Evolutionary conservation across 1,140 invertebrate species (phyloP), one percentile per base, ranked within the genome.

Genomic region (Drosophila simulans): DNA sequence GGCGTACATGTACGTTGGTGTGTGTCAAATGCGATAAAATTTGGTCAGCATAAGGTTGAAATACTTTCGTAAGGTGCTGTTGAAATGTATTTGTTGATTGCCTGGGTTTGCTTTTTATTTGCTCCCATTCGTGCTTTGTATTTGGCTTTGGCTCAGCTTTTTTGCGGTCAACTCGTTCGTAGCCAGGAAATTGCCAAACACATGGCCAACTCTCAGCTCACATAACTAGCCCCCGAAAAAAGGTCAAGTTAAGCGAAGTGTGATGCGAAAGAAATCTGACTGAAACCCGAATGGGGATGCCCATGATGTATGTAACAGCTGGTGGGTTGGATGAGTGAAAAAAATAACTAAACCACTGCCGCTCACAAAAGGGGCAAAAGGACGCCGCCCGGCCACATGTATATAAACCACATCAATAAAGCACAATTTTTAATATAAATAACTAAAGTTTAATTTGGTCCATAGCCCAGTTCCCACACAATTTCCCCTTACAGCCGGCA

Each of bases 21-120:
- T 48, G 58, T 88, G 84, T 88, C 84, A 89, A 74, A 84, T 80
- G 77, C 76, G 85, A 88, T 89, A 88, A 88, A 88, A 88, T 88
- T 88, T 84, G 84, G 84, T 89, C 84, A 88, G 77, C 84, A 89
- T 88, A 88, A 84, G 84, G 84, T 89, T 80, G 63, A 88, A 88
- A 88, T 88, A 88, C 84, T 88, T 88, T 88, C 89, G 89, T 88
- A 88, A 88, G 84, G 84, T 88, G 84, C 84, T 89, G 84, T 84
- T 77, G 84, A 89, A 84, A 84, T 80, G 80, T 88, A 88, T 88
- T 88, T 89, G 84, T 83, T 88, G 84, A 88, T 88, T 88, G 84
- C 84, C 68, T 80, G 84, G 84, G 84, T 80, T 84, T 88, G 75
- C 35, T 80, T 88, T 86, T 88, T 88, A 88, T 88, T 88, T 88